Evolutionary conservation across 2,888 invertebrate genomes (phyloP).

Genomic region (Spialia ferax): DNA sequence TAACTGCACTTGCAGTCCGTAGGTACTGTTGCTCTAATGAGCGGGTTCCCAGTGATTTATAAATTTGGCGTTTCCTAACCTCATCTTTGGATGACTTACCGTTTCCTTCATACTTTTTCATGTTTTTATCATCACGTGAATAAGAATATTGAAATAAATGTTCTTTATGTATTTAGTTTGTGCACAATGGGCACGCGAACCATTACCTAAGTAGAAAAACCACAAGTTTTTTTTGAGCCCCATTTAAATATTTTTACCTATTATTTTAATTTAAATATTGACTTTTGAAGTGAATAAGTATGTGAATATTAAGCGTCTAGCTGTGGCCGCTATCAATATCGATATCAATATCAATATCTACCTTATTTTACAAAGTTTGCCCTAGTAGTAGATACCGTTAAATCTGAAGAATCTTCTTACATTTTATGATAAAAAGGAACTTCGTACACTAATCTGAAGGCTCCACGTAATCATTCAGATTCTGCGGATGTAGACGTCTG

Average conservation of each 20-base stretch:
- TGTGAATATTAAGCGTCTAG: too few relatives aligned
- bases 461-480: constrained; percentile 52
- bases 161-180: too few relatives aligned
- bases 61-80: constrained; percentile 36
- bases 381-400: too few relatives aligned
- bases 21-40: constrained; percentile 74
- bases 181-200: too few relatives aligned
- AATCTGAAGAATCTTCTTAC: neutral
- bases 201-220: too few relatives aligned
- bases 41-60: constrained; percentile 52
- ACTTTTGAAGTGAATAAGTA: too few relatives aligned
- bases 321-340: too few relatives aligned
- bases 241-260: too few relatives aligned
- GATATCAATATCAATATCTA: too few relatives aligned
- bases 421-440: neutral
- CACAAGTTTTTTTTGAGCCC: too few relatives aligned
- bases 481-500: constrained; percentile 69
- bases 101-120: constrained; percentile 21
- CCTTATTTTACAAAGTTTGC: too few relatives aligned
- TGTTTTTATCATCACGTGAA: constrained; percentile 3
- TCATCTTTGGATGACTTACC: constrained; percentile 34
- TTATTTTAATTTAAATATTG: too few relatives aligned
- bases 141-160: neutral
- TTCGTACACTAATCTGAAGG: constrained; percentile 20
- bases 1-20: constrained; percentile 80